These are phyloP conservation scores for Alexandromys fortis DNA, from an alignment of 2,113 vertebrate species.

Conservation along the genomic window DNA sequence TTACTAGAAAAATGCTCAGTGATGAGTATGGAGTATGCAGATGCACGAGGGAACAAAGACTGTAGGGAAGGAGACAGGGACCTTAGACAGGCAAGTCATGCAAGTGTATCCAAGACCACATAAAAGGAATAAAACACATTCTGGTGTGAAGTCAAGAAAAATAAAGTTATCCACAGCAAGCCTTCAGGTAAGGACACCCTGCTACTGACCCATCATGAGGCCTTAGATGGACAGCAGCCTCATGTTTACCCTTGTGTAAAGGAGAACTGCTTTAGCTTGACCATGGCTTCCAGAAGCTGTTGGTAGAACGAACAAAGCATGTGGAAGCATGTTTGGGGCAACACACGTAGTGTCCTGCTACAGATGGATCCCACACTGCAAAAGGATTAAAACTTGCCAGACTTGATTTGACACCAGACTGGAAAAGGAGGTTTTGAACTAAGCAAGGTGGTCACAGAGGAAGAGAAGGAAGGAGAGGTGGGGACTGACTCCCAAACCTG, in stretches of 20 bases:
- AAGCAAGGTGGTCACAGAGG: slow-evolving; percentile 75
- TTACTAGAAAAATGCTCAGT: slow-evolving; percentile 41
- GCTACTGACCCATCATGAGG: neutral
- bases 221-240: neutral
- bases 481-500: slow-evolving; percentile 92
- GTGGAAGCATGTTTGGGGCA: neutral
- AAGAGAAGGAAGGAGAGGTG: slow-evolving; percentile 25
- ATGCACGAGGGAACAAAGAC: neutral
- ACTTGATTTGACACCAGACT: slow-evolving; percentile 83
- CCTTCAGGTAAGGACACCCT: slow-evolving; percentile 1
- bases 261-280: neutral
- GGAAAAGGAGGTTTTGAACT: slow-evolving; percentile 75
- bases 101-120: slow-evolving; percentile 47
- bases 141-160: slow-evolving; percentile 80
- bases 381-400: slow-evolving; percentile 6
- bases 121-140: slow-evolving; percentile 38
- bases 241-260: slow-evolving; percentile 28
- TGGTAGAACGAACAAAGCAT: slow-evolving; percentile 14
- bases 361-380: neutral
- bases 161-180: neutral
- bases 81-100: slow-evolving; percentile 56
- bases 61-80: neutral
- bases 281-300: slow-evolving; percentile 35
- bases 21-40: neutral
- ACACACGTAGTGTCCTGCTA: neutral